Conservation (phyloP, 2,113 vertebrate species). For the Octodon degus region DNA sequence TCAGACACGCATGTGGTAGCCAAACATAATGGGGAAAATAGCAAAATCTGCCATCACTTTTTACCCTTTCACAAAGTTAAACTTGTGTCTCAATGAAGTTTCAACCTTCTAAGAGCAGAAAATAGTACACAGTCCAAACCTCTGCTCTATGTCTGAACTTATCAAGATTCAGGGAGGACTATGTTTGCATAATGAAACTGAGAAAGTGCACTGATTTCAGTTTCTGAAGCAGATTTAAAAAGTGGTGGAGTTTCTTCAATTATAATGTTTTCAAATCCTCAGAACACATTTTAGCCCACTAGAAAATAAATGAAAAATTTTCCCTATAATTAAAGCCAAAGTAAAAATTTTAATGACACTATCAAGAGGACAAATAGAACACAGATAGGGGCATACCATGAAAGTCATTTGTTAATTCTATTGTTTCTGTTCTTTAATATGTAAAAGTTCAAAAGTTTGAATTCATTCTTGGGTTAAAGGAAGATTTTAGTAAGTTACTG, state of each 20-base stretch:
- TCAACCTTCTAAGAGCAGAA: slow-evolving; percentile 47
- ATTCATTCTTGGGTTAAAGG: neutral
- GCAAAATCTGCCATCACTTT: neutral
- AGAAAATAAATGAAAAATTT: neutral
- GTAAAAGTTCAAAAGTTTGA: slow-evolving; percentile 14
- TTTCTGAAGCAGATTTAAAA: neutral
- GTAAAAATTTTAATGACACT: neutral
- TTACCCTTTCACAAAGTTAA: slow-evolving; percentile 56
- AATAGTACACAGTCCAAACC: neutral
- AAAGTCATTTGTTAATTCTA: neutral
- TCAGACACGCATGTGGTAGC: slow-evolving; percentile 68
- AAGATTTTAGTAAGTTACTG: neutral
- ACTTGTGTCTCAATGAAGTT: neutral
- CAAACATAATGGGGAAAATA: slow-evolving; percentile 58
- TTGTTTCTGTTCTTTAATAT: neutral
- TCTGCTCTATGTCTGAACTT: neutral
- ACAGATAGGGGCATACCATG: neutral
- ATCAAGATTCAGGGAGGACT: neutral
- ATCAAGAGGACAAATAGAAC: neutral
- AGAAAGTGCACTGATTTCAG: neutral
- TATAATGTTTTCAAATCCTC: neutral
- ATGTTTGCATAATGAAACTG: neutral
- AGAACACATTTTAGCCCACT: neutral
- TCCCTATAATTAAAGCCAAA: neutral
- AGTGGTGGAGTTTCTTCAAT: neutral